Evolutionary conservation across 2,797 vertebrate species (phyloP), one percentile per base, ranked within the genome.

Genomic region (Mus spretus): DNA sequence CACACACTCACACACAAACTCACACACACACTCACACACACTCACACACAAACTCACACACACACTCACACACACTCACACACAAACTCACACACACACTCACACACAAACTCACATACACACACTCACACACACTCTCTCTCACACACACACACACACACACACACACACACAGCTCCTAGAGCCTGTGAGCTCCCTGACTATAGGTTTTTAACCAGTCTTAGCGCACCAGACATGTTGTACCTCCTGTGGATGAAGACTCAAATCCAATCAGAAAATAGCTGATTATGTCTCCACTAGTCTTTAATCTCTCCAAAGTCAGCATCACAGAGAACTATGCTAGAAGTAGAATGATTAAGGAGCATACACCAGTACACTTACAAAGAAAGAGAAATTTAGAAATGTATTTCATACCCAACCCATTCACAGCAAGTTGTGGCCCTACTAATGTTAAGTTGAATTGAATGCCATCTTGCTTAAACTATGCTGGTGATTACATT

Each of bases 381-480:
- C 50, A 37, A 47, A 75, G 53, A 75, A 85, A 93, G n/a, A 92
- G 40, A 65, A 75, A 92, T 67, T 55, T 61, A 31, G 44, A 91
- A 77, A 37, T 31, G 2, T 26, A 24, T 87, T 97, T 96, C 75
- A 47, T 74, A 72, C 15, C 20, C 47, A 84, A 83, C 31, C 28
- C 47, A 92, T 59, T 53, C 40, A 20, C 6, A 26, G 28, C 9
- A 82, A 91, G 4, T 61, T 96, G 87, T 6, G n/a, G 78, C 85
- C n/a, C 59, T 90, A 40, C 86, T 91, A 80, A 96, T 90, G 88
- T 55, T 86, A 11, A 89, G 12, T 61, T 86, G 70, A 94, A 93
- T 2, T 90, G 87, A 89, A 78, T 91, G 28, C 77, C 65, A 67
- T 47, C 67, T 94, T 93, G 63, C 83, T 84, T 93, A 91, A 94